phyloP scores from a whole-genome alignment of 1,140 invertebrate species.

The Diorhabda elongata region DNA sequence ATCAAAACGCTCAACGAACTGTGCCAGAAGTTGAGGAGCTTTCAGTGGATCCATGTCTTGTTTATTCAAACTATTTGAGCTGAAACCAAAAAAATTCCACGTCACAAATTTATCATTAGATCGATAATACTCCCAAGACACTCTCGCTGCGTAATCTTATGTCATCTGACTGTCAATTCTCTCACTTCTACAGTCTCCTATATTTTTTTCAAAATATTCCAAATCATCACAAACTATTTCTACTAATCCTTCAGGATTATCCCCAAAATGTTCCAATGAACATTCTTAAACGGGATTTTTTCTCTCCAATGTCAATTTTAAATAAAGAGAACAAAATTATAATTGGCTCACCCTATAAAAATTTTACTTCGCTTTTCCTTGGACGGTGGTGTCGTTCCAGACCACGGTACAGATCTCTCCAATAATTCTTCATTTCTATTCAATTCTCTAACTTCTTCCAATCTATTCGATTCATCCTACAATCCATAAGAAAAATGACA shows the following conservation, averaged over 20 bases:
- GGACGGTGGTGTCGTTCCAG: slow-evolving; percentile 34
- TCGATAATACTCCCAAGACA: slow-evolving; percentile 1
- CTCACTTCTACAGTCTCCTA: background rate
- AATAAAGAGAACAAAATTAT: no score
- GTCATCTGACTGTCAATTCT: background rate
- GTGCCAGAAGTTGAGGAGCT: slow-evolving; percentile 33
- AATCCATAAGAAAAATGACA: no score
- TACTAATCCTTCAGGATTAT: no score
- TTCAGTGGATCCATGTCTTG: slow-evolving; percentile 24
- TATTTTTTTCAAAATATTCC: background rate
- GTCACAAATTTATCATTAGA: background rate
- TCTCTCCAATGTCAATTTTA: no score
- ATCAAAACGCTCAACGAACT: slow-evolving; percentile 40
- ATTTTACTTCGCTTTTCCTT: slow-evolving; percentile 25
- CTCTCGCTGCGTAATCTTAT: background rate
- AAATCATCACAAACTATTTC: no score
- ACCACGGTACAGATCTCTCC: slow-evolving; percentile 26
- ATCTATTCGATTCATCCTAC: no score
- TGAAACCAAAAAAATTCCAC: slow-evolving; percentile 14
- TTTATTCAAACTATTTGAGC: slow-evolving; percentile 13
- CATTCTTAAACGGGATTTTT: no score
- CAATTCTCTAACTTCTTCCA: background rate
- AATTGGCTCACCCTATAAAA: background rate
- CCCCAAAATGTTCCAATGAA: no score
- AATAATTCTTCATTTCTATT: background rate